Evolutionary conservation across 2,797 vertebrate species (phyloP).

Genomic region (Xenentodon cancila): DNA sequence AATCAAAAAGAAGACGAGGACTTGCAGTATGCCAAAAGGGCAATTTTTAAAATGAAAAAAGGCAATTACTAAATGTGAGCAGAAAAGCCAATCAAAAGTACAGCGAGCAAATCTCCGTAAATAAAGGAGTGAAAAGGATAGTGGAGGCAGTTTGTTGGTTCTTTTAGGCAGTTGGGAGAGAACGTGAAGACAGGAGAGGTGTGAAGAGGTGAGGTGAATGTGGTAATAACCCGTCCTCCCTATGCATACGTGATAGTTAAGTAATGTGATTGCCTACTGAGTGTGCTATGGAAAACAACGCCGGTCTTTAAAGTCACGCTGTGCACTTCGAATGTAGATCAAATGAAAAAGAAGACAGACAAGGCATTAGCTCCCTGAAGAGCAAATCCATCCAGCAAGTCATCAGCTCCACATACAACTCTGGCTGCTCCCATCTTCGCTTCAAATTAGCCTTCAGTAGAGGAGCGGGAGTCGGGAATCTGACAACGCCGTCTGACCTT

Average conservation of each 20-base stretch:
- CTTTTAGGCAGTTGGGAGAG: no score
- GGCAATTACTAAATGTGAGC: no score
- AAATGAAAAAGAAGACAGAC: conserved; percentile 49
- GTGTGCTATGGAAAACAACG: conserved; percentile 45
- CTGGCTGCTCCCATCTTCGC: conserved; percentile 62
- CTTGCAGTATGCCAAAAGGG: no score
- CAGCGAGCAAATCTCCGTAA: no score
- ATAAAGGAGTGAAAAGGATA: no score
- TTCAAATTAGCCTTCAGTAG: conserved; percentile 75
- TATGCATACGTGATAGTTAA: conserved; percentile 65
- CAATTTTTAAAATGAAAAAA: no score
- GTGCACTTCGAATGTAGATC: conserved; percentile 35
- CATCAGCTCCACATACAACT: conserved; percentile 61
- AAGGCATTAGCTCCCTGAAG: conserved; percentile 60
- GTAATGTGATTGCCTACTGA: conserved; percentile 53
- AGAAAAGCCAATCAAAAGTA: no score
- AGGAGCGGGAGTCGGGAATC: conserved; percentile 32
- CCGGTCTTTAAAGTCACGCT: conserved; percentile 51
- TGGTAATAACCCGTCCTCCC: conserved; percentile 57
- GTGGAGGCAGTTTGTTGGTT: no score
- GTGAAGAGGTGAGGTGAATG: conserved; percentile 29
- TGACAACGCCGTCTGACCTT: conserved; percentile 43
- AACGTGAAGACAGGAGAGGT: no score
- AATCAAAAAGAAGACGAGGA: no score
- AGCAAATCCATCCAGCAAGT: conserved; percentile 76